phyloP scores from a whole-genome alignment of 2,888 invertebrate species.

The Eupithecia pulchellata region DNA sequence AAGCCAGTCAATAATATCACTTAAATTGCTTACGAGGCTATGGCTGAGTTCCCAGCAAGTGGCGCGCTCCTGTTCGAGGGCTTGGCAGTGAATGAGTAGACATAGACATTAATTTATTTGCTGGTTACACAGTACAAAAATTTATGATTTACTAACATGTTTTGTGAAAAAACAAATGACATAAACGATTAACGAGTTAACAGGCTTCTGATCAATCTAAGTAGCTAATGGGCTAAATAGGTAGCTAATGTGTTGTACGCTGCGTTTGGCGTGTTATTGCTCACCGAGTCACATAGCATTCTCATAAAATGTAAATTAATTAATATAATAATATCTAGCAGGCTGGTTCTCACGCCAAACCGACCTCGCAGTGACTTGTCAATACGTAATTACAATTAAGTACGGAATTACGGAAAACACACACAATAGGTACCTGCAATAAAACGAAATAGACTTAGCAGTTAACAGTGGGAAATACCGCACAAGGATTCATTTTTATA shows the following conservation, averaged over 20 bases:
- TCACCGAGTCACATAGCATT: slow-evolving; percentile 40
- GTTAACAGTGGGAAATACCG: slow-evolving; percentile 19
- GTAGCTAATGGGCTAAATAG: too few relatives aligned
- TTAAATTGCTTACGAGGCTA: not conserved
- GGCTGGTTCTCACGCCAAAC: slow-evolving; percentile 47
- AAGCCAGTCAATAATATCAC: not conserved
- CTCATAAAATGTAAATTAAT: slow-evolving; percentile 48
- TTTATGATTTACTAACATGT: too few relatives aligned
- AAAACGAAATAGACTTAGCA: slow-evolving; percentile 28
- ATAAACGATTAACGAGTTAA: not conserved
- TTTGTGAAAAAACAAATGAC: too few relatives aligned
- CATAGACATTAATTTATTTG: too few relatives aligned
- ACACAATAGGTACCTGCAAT: slow-evolving; percentile 33
- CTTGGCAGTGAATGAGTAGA: not conserved
- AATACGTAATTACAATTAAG: slow-evolving; percentile 41
- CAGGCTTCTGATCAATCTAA: not conserved
- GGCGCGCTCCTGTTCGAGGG: not conserved
- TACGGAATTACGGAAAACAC: slow-evolving; percentile 44
- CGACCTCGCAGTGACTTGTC: slow-evolving; percentile 44
- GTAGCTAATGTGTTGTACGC: not conserved
- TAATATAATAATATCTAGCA: slow-evolving; percentile 40
- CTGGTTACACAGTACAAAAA: too few relatives aligned
- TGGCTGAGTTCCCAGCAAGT: not conserved
- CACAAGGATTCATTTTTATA: slow-evolving; percentile 6
- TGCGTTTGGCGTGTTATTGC: slow-evolving; percentile 30